Evolutionary conservation across 2,113 vertebrate genomes (phyloP).

Genomic region (Phrynosoma blainvillii): DNA sequence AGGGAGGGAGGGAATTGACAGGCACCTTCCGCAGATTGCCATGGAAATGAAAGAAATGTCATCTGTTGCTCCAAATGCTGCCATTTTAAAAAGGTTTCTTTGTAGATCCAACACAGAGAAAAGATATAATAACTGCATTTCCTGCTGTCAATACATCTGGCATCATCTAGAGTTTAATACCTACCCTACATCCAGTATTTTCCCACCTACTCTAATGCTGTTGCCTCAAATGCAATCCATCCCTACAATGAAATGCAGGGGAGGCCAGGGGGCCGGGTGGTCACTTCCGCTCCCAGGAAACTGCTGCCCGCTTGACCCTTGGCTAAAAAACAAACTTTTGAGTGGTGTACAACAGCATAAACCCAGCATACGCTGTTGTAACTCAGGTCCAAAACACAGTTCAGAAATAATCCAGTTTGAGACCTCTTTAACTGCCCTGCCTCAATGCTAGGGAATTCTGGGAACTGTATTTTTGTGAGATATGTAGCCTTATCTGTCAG

Average conservation of each 20-base stretch:
- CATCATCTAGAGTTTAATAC: neutral
- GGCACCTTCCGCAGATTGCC: neutral
- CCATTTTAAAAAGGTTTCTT: neutral
- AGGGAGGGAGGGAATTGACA: neutral
- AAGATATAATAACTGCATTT: neutral
- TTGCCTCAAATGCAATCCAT: neutral
- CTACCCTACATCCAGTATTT: fast-evolving
- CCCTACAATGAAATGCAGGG: neutral
- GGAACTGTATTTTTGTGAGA: no score
- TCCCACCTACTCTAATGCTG: neutral
- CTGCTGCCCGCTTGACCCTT: neutral
- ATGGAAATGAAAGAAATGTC: neutral
- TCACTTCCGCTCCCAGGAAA: neutral
- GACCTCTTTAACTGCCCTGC: no score
- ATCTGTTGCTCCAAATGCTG: neutral
- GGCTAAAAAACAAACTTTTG: no score
- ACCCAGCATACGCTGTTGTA: no score
- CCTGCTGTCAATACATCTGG: fast-evolving
- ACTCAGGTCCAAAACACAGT: no score
- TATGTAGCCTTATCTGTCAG: no score
- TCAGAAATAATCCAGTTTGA: no score
- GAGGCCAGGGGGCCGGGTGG: no score
- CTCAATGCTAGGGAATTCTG: no score
- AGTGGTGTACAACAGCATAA: no score
- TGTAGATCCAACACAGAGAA: neutral